A percentile compares a stretch with the other conserved stretches of the same genome.
Evolutionary conservation across 2,888 invertebrate species (phyloP).

Genomic region (Chironomus riparius): DNA sequence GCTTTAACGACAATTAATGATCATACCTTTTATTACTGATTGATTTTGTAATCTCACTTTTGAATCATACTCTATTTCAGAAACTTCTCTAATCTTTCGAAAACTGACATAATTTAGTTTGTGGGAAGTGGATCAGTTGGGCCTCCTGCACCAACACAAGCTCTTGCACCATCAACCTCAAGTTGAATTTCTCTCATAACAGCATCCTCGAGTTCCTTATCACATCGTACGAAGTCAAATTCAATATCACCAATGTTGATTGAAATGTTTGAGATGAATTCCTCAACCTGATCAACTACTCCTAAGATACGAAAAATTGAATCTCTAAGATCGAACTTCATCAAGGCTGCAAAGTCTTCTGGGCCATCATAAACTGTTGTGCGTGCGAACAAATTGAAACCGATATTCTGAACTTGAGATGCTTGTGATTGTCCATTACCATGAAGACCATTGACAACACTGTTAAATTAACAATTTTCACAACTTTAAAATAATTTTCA

Average conservation of each 20-base stretch:
- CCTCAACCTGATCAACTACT: neutral
- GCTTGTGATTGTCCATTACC: neutral
- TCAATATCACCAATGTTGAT: neutral
- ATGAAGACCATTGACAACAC: neutral
- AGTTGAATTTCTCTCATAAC: neutral
- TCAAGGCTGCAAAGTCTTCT: neutral
- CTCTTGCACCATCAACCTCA: neutral
- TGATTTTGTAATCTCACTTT: too few species aligned
- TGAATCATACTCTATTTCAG: too few species aligned
- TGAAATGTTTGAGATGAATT: neutral
- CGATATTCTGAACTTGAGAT: slow-evolving; percentile 6
- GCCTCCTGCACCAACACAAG: neutral
- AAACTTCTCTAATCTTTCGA: neutral
- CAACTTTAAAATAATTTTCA: too few species aligned
- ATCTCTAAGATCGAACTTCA: neutral
- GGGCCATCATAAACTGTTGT: neutral
- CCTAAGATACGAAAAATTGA: neutral
- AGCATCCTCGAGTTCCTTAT: neutral
- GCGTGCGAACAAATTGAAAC: neutral
- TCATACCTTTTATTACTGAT: too few species aligned
- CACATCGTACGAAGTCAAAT: neutral
- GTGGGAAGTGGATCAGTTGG: neutral
- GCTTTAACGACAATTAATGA: too few species aligned
- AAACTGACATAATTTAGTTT: neutral
- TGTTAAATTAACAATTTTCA: too few species aligned